Evolutionary conservation across 2,113 vertebrate species (phyloP), one percentile per base, ranked within the genome.

Genomic region (Isurus oxyrinchus): DNA sequence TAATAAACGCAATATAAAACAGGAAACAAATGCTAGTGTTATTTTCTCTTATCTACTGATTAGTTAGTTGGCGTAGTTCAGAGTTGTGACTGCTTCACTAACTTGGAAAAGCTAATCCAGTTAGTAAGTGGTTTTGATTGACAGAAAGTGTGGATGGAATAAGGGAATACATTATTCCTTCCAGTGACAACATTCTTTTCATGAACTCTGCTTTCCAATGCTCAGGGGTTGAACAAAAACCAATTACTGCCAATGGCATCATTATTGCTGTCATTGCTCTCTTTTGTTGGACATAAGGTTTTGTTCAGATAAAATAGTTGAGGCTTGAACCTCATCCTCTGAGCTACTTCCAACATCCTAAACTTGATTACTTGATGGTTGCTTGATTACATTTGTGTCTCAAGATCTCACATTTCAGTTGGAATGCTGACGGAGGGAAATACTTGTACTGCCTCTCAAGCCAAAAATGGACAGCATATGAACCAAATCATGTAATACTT

Each of bases 301-400:
- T 59, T 63, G 59, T 44, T 66, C 35, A 95, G 31, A 69, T 67
- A 69, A 95, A 69, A 44, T 69, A 67, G 93, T 95, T 66, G 2
- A 95, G 61, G 61, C 61, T 95, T 67, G 93, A 59, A 59, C 55
- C 49, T 91, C 53, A 59, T 61, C 55, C 27, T 91, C 57, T 91
- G 88, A 91, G 57, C 88, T 91, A 35, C 88, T 59, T 91, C 88
- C 88, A 59, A 55, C 53, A 91, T 91, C 88, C 57, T 35, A 55
- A 91, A 91, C 88, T 59, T 91, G 72, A 76, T 76, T 76, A 76
- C 19, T 91, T 91, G 31, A 35, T 95, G 67, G 31, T 95, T 95
- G 49, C 44, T 95, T 53, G 67, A 69, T 95, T 95, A 55, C 40
- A 31, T 95, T 95, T 49, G 63, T 95, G 93, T 49, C 93, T 95